Percentiles rank a stretch among this genome's conserved stretches.
These are phyloP conservation scores for Vultur gryphus DNA, from an alignment of 2,797 vertebrate species.

Conservation along the genomic window DNA sequence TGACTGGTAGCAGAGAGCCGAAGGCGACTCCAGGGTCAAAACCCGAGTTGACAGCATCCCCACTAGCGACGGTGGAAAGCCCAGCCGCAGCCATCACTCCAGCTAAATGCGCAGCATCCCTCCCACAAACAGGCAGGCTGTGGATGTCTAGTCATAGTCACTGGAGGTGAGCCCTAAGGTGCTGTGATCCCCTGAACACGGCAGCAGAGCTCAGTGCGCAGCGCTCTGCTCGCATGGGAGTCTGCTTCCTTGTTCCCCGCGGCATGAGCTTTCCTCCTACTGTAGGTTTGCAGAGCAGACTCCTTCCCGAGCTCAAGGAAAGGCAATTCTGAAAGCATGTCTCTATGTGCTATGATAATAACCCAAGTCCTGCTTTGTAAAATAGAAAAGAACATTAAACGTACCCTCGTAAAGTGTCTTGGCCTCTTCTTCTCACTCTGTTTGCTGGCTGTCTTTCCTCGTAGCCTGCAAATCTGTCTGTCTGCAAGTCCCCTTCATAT, in stretches of 20 bases:
- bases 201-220: not conserved
- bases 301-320: not conserved
- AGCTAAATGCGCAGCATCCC: too few species aligned
- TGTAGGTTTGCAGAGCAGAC: not conserved
- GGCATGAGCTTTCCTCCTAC: not conserved
- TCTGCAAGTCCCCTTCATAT: conserved; percentile 76
- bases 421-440: conserved; percentile 88
- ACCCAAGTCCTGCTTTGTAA: not conserved
- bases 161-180: not conserved
- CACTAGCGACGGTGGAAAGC: accelerated
- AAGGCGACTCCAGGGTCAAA: not conserved
- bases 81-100: not conserved
- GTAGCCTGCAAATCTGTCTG: conserved; percentile 74
- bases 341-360: not conserved
- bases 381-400: not conserved
- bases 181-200: not conserved
- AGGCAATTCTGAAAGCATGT: not conserved
- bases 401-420: conserved; percentile 90
- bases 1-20: accelerated
- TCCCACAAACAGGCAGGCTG: not conserved
- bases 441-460: conserved; percentile 80
- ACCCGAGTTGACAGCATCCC: not conserved
- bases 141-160: not conserved
- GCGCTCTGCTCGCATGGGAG: not conserved
- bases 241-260: not conserved